Base-by-base conservation (phyloP, 1,140 invertebrate genomes). In the Lordiphosa mommai region DNA sequence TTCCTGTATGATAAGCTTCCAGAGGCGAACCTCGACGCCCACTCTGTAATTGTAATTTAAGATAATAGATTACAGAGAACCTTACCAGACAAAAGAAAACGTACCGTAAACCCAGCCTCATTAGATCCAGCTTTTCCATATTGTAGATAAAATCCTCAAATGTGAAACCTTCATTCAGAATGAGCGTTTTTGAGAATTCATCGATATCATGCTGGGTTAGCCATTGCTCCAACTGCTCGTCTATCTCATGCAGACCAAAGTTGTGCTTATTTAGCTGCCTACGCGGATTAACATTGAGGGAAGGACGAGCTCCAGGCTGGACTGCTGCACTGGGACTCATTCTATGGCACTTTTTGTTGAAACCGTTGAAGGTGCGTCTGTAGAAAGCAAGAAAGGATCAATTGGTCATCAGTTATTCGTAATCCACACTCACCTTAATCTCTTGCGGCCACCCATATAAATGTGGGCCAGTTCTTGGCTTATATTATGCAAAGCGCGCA, bases 101-200 rank as follows among this genome's bases (percentile, higher is more conserved):
- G n/a, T n/a, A 95, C 94, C 92, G 93, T 37, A 97, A 89, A 36
- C 92, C 92, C 37, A 97, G 77, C 79, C 92, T 91, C 41, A 92
- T 91, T 40, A 97, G 86, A 90, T 97, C 96, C 61, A 96, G 93
- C 72, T 94, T 91, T 1, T 92, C 93, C 57, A 96, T 91, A 63
- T 94, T 92, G 59, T 92, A 91, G 32, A 96, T 88, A 17, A 97
- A 89, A 89, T 97, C 95, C 46, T 94, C 92, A 65, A 95, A 91
- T 6, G 92, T 94, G 84, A 95, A 97, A 59, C 95, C 93, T 88
- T 97, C 94, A 46, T 91, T 85, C 12, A 93, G 71, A 77, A 97
- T 92, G 72, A 90, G 91, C 52, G 92, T 90, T 38, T 92, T 91
- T 13, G 92, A 91, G 23, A 74, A 79, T 53, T 91, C 89, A 76